A percentile compares a stretch with the other conserved stretches of the same genome.
These are phyloP conservation scores for Lepus timidus DNA, from an alignment of 2,113 vertebrate species.

Conservation along the genomic window DNA sequence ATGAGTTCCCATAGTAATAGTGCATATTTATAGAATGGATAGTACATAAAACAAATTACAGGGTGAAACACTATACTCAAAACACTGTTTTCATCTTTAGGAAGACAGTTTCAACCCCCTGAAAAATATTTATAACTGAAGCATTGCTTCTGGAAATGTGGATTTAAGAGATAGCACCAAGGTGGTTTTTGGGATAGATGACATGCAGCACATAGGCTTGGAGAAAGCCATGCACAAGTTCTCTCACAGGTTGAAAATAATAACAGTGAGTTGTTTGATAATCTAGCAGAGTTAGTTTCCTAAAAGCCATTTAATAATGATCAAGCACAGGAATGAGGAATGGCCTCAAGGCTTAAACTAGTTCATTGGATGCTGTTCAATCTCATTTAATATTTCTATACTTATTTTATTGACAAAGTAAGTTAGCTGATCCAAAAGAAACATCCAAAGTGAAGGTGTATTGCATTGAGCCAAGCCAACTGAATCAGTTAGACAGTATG, in stretches of 20 bases:
- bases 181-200: not conserved
- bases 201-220: not conserved
- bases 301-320: not conserved
- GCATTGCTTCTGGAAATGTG: constrained; percentile 39
- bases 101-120: constrained; percentile 47
- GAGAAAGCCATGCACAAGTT: constrained; percentile 34
- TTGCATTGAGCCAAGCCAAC: not conserved
- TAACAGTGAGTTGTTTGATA: not conserved
- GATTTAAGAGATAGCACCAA: constrained; percentile 54
- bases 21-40: constrained; percentile 64
- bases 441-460: not conserved
- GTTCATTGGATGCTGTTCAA: not conserved
- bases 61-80: constrained; percentile 46
- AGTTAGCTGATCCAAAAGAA: constrained; percentile 23
- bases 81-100: constrained; percentile 69
- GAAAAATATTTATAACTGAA: constrained; percentile 61
- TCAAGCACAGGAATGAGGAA: not conserved
- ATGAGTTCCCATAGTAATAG: constrained; percentile 70
- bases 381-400: constrained; percentile 15
- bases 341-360: not conserved
- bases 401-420: constrained; percentile 20
- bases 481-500: not conserved
- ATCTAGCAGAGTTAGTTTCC: not conserved
- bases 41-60: constrained; percentile 65
- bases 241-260: not conserved